These are phyloP conservation scores for Phataginus tricuspis DNA, from an alignment of 2,797 vertebrate species.

Conservation along the genomic window DNA sequence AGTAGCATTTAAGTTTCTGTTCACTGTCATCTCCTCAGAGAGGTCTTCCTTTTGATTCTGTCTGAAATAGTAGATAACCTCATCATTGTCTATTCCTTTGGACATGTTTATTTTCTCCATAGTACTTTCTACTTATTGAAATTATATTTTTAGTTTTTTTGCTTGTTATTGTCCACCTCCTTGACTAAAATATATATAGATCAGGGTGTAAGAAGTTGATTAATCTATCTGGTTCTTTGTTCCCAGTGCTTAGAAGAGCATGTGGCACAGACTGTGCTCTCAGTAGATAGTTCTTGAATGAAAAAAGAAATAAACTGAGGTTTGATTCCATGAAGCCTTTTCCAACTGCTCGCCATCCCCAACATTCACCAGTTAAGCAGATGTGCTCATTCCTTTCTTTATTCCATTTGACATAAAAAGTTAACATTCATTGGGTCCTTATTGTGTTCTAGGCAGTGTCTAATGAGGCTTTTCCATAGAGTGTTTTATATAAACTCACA, in stretches of 20 bases:
- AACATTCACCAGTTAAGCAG: background rate
- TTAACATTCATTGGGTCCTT: background rate
- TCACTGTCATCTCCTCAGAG: background rate
- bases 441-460: background rate
- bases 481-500: background rate
- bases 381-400: background rate
- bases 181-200: background rate
- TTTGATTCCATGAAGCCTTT: background rate
- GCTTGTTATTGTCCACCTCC: background rate
- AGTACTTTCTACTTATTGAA: background rate
- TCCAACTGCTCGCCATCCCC: background rate
- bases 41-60: background rate
- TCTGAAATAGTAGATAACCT: background rate
- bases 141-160: background rate
- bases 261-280: background rate
- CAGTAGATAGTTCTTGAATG: background rate
- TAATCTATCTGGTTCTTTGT: background rate
- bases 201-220: background rate
- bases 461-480: background rate
- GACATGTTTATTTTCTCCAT: background rate
- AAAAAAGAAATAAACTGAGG: background rate
- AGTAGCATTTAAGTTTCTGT: background rate
- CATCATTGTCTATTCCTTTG: background rate
- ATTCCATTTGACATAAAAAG: background rate
- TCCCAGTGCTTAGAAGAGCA: background rate